A percentile compares a stretch with the other conserved stretches of the same genome.
Evolutionary conservation across 2,113 vertebrate species (phyloP).

Genomic region (Ia io): DNA sequence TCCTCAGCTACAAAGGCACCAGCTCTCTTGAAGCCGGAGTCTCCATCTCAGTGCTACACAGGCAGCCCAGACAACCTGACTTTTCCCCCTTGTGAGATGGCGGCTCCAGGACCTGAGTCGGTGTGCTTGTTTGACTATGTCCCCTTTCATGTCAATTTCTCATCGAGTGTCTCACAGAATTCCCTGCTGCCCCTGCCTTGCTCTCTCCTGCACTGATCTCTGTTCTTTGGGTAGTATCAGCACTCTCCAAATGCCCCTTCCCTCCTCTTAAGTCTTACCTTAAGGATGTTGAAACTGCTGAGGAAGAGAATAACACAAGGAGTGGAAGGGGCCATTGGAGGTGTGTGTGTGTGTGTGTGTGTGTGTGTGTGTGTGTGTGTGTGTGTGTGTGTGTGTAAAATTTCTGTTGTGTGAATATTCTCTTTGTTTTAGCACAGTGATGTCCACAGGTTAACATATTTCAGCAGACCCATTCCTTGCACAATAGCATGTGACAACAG

Average conservation of each 20-base stretch:
- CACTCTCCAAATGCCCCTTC: background rate
- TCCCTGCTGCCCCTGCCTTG: background rate
- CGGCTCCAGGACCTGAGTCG: background rate
- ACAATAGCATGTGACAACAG: background rate
- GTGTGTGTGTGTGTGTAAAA: background rate
- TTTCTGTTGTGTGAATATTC: background rate
- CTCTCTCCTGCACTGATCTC: conserved; percentile 6
- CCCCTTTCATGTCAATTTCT: conserved; percentile 30
- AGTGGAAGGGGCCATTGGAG: accelerated
- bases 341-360: no score
- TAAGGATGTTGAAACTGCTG: background rate
- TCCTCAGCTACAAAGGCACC: background rate
- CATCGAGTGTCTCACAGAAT: background rate
- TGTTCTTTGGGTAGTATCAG: background rate
- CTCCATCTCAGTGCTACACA: background rate
- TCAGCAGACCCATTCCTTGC: background rate
- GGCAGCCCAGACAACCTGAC: background rate
- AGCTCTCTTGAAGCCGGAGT: background rate
- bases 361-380: no score
- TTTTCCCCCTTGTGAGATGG: background rate
- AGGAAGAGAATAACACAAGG: background rate
- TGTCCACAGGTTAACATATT: background rate
- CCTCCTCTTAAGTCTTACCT: background rate
- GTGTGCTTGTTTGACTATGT: background rate
- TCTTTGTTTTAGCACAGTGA: background rate